These are phyloP conservation scores for Heliconius eleuchia DNA, from an alignment of 1,140 invertebrate species.

Conservation along the genomic window DNA sequence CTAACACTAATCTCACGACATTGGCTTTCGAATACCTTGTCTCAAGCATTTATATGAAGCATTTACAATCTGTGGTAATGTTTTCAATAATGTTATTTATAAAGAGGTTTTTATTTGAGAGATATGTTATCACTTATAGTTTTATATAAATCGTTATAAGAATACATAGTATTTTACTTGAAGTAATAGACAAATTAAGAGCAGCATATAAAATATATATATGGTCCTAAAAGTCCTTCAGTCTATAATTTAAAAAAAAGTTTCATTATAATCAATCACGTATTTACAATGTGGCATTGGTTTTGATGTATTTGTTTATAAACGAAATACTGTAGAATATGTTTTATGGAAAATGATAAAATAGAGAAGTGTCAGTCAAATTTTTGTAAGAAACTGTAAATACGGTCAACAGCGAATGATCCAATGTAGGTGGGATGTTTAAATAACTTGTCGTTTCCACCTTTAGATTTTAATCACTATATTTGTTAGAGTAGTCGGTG, in stretches of 20 bases:
- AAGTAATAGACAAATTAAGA: slow-evolving; percentile 6
- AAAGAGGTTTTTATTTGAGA: slow-evolving; percentile 13
- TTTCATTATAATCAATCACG: not conserved
- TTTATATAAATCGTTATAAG: slow-evolving; percentile 14
- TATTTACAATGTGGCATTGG: not conserved
- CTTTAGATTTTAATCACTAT: slow-evolving; percentile 72
- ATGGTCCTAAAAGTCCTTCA: not conserved
- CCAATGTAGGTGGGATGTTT: slow-evolving; percentile 53
- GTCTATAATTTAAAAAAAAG: not conserved
- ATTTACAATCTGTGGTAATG: slow-evolving; percentile 31
- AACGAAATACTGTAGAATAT: not conserved
- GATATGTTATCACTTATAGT: slow-evolving; percentile 12
- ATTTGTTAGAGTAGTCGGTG: slow-evolving; percentile 80
- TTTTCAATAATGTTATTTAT: slow-evolving; percentile 10
- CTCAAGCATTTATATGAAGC: slow-evolving; percentile 33
- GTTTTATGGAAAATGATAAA: not conserved
- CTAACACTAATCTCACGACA: slow-evolving; percentile 2
- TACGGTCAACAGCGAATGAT: slow-evolving; percentile 48
- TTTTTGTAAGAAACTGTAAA: slow-evolving; percentile 30
- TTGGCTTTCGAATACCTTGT: slow-evolving; percentile 6
- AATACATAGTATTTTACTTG: slow-evolving; percentile 12
- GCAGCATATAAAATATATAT: slow-evolving; percentile 7
- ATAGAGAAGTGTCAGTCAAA: not conserved
- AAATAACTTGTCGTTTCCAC: slow-evolving; percentile 57
- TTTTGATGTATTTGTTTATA: not conserved